Base-by-base conservation (phyloP, 2,797 vertebrate genomes). In the Setipinna tenuifilis region DNA sequence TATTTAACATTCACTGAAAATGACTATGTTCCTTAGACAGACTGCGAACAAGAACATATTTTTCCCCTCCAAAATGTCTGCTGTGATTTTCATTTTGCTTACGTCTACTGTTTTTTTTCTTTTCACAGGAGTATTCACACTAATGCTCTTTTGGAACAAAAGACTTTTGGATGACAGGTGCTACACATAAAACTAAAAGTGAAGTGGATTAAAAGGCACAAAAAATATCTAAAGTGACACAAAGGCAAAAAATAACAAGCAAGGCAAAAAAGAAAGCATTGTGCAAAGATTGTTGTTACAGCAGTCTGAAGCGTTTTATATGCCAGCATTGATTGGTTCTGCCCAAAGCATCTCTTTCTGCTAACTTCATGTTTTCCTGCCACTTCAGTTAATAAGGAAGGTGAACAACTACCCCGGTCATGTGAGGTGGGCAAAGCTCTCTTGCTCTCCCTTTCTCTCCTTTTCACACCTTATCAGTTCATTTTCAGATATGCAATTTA, bases 381-480 rank as follows among this genome's bases (percentile, higher is more conserved):
- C 90, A 91, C 91, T 94, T 93, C 89, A 94, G 92, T 94, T 93
- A 92, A 93, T 93, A 87, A 89, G 89, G 92, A 87, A 44, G 61
- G 0, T 89, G 92, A 91, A 50, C 19, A 68, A 21, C 58, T 87
- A 91, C 91, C 88, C 90, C 90, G 87, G 88, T 91, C 87, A 91
- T 89, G 90, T 87, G 91, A 92, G 88, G 92, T 84, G 23, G 23
- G 48, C n/a, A 7, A 31, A 31, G 19, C 16, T 71, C 84, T 85
- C 61, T 65, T 87, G 88, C 84, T 50, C 35, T 82, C 28, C 65
- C 84, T 48, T 86, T 90, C 89, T 89, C 89, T 89, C 75, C 88
- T 21, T 61, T 58, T 71, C 75, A 85, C 71, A 84, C 86, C 87
- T 88, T 88, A 87, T 83, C 17, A 78, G 71, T 19, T 78, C 71